A percentile compares a stretch with the other conserved stretches of the same genome.
phyloP scores from a whole-genome alignment of 2,888 invertebrate species.

The Unio pictorum region DNA sequence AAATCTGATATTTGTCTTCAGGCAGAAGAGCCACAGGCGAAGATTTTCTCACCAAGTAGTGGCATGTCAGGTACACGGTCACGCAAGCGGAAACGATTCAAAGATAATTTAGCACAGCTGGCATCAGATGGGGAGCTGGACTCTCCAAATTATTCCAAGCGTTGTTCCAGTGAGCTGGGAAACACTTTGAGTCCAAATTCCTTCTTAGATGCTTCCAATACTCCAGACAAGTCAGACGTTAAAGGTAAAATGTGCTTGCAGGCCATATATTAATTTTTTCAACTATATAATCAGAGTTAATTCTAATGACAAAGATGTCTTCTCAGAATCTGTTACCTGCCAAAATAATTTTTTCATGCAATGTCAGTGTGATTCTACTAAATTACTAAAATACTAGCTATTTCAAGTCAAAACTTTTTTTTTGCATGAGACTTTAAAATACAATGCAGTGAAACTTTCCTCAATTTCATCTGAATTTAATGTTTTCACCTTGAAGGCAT shows the following conservation, averaged over 20 bases:
- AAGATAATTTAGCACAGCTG: conserved; percentile 77
- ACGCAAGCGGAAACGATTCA: conserved; percentile 87
- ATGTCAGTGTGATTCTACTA: no score
- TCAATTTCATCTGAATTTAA: no score
- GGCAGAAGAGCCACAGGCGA: conserved; percentile 21
- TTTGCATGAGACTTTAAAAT: no score
- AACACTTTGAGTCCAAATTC: conserved; percentile 85
- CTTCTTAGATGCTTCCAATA: conserved; percentile 86
- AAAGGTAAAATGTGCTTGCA: conserved; percentile 1
- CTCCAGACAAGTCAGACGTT: conserved; percentile 69
- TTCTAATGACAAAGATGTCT: no score
- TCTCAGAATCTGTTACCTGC: no score
- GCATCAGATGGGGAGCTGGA: conserved; percentile 71
- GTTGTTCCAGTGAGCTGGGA: conserved; percentile 89
- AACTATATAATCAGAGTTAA: no score
- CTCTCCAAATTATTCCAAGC: conserved; percentile 76
- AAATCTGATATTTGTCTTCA: background rate
- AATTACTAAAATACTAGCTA: no score
- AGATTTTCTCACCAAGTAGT: conserved; percentile 42
- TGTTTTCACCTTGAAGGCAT: no score
- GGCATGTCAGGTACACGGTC: conserved; percentile 69
- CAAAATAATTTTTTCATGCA: no score
- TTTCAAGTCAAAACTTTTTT: no score
- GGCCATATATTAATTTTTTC: no score
- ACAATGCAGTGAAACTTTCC: no score